Evolutionary conservation across 37 sponge, comb jelly and placozoan genomes (phyloP).

Genomic region (Crambe crambe): DNA sequence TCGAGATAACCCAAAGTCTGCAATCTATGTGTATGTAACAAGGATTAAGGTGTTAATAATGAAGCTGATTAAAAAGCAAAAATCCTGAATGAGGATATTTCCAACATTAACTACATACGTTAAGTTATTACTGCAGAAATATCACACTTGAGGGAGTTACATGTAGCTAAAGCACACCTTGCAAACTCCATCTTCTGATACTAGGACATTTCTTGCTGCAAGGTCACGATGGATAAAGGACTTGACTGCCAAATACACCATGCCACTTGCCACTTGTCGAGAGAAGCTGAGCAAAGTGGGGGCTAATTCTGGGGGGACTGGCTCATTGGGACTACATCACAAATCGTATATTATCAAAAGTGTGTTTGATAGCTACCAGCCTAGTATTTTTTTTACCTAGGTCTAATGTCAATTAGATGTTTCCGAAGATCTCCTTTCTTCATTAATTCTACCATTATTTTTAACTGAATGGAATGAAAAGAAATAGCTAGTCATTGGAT

Average conservation of each 20-base stretch:
- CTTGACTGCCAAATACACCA: conserved; percentile 38
- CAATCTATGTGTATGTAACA: conserved; percentile 22
- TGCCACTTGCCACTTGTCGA: conserved; percentile 30
- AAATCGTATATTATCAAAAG: not conserved
- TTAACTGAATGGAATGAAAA: conserved; percentile 17
- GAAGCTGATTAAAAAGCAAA: too few relatives aligned
- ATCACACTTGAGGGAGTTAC: too few relatives aligned
- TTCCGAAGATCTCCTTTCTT: conserved; percentile 48
- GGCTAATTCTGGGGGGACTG: not conserved
- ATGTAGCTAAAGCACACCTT: too few relatives aligned
- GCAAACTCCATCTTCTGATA: conserved; percentile 32
- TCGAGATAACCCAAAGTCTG: conserved; percentile 51
- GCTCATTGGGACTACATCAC: not conserved
- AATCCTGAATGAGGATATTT: too few relatives aligned
- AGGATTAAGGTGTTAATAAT: not conserved
- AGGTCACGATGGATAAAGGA: conserved; percentile 38
- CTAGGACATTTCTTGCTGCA: conserved; percentile 42
- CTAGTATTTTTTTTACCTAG: not conserved
- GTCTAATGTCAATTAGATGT: conserved; percentile 24
- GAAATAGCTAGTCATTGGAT: not conserved
- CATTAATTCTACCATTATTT: conserved; percentile 61
- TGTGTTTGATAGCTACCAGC: too few relatives aligned
- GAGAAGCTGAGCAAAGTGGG: conserved; percentile 17
- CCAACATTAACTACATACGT: too few relatives aligned
- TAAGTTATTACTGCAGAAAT: too few relatives aligned